Conservation (phyloP, 2,113 vertebrate species). For the Semicossyphus pulcher region DNA sequence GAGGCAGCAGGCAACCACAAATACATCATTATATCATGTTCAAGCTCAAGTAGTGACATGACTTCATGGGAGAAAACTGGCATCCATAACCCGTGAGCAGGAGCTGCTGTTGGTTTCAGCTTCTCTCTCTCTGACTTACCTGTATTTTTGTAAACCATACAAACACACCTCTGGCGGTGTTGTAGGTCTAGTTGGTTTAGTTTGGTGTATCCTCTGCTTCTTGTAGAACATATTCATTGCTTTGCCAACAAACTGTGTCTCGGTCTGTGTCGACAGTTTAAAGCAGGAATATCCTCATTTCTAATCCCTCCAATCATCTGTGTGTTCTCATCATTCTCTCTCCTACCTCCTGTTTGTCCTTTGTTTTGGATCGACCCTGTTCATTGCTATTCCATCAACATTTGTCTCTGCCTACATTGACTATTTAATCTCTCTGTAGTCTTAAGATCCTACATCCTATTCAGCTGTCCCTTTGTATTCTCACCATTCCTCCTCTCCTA, state of each 20-base stretch:
- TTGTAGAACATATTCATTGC: neutral
- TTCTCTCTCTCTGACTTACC: too few relatives aligned
- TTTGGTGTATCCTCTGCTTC: too few relatives aligned
- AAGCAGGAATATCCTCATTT: neutral
- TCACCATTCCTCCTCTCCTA: conserved; percentile 42
- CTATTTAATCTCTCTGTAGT: neutral
- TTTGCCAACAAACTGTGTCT: neutral
- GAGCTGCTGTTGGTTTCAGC: neutral
- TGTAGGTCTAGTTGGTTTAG: too few relatives aligned
- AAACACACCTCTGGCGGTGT: too few relatives aligned
- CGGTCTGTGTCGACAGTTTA: neutral
- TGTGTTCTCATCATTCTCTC: neutral
- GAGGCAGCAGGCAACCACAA: too few relatives aligned
- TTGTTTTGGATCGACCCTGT: conserved; percentile 43
- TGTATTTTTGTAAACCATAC: too few relatives aligned
- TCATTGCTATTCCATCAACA: conserved; percentile 1
- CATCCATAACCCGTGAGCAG: neutral
- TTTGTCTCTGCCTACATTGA: neutral
- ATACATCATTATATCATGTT: too few relatives aligned
- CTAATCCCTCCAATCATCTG: too few relatives aligned
- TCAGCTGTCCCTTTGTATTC: conserved; percentile 49
- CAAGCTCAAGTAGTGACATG: neutral
- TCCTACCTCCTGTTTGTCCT: conserved; percentile 11
- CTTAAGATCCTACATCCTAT: conserved; percentile 23
- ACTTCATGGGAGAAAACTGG: neutral